Evolutionary conservation across 2,888 invertebrate species (phyloP).

Genomic region (Agrochola lychnidis): DNA sequence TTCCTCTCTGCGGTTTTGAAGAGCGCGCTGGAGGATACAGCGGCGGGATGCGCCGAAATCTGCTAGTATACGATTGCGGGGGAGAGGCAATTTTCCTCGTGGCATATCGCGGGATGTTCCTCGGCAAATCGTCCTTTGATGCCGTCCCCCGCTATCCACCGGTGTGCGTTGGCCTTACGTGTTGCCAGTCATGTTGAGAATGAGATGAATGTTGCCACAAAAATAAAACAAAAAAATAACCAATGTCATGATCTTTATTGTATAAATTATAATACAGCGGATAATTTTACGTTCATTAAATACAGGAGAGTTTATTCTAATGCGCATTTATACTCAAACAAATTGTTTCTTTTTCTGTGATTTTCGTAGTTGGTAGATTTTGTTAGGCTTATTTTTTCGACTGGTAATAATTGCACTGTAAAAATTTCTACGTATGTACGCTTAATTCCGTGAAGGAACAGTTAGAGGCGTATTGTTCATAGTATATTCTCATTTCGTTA

Average conservation of each 20-base stretch:
- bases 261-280: constrained; percentile 69
- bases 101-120: too few species aligned
- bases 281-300: constrained; percentile 63
- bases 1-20: too few species aligned
- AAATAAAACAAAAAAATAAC: constrained; percentile 56
- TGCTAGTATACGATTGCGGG: too few species aligned
- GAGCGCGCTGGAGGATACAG: too few species aligned
- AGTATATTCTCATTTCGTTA: background rate
- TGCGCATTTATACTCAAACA: constrained; percentile 34
- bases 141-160: too few species aligned
- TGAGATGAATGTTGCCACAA: constrained; percentile 9
- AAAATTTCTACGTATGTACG: background rate
- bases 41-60: too few species aligned
- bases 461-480: background rate
- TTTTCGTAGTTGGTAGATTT: background rate
- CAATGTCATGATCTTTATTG: constrained; percentile 72
- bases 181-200: background rate
- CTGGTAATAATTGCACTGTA: constrained; percentile 27
- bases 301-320: constrained; percentile 52
- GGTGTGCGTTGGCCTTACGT: background rate
- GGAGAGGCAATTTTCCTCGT: too few species aligned
- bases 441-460: background rate
- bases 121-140: too few species aligned
- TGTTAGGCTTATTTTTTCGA: constrained; percentile 21
- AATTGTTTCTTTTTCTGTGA: constrained; percentile 18